phyloP scores from a whole-genome alignment of 1,140 invertebrate species.

The Mylabris phalerata region DNA sequence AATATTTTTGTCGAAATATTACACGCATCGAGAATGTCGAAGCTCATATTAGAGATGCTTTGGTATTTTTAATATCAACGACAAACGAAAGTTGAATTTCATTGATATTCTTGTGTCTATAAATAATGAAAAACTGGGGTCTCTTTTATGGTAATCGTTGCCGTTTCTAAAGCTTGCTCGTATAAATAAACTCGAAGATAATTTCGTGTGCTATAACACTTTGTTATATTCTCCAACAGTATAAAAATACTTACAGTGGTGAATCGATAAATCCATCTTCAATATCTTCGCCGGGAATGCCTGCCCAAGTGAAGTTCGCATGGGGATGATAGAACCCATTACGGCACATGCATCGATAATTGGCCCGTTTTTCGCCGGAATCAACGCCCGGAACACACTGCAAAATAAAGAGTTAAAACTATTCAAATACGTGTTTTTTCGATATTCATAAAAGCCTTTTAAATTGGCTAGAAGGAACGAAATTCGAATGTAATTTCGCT shows the following conservation, averaged over 20 bases:
- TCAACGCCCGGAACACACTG: constrained; percentile 35
- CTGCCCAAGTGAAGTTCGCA: constrained; percentile 41
- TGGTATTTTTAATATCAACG: background rate
- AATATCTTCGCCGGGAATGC: constrained; percentile 43
- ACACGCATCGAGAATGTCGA: constrained; percentile 1
- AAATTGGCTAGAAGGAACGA: no score
- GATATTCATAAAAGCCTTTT: no score
- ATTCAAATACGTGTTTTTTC: no score
- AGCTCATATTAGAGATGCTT: no score
- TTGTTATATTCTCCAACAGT: background rate
- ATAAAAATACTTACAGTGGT: constrained; percentile 27
- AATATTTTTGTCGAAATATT: background rate
- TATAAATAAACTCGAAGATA: background rate
- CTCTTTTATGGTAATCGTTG: no score
- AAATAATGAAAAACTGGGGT: no score
- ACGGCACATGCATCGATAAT: constrained; percentile 45
- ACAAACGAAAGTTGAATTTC: background rate
- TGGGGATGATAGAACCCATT: constrained; percentile 44
- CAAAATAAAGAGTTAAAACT: constrained; percentile 16
- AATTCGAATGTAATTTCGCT: background rate
- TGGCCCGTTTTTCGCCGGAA: constrained; percentile 26
- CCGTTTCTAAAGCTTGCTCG: background rate
- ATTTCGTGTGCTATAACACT: no score
- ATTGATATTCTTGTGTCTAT: no score
- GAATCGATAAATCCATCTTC: constrained; percentile 41